Evolutionary conservation across 2,797 vertebrate genomes (phyloP).

Genomic region (Halcyon chelicuti): DNA sequence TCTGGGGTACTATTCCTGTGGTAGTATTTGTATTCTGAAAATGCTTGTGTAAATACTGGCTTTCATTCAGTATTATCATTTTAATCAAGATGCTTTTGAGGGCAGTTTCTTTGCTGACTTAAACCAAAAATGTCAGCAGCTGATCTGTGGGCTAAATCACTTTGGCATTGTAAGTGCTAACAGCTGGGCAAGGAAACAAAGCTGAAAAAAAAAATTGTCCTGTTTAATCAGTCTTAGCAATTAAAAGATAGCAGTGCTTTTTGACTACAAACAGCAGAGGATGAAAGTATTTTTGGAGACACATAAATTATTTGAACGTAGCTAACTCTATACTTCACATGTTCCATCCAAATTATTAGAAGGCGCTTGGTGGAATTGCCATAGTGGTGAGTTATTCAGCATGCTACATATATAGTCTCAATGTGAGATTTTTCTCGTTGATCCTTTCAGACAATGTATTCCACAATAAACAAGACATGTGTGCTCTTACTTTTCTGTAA

Average conservation of each 20-base stretch:
- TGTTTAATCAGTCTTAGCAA: neutral
- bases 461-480: neutral
- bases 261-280: neutral
- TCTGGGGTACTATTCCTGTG: neutral
- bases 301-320: neutral
- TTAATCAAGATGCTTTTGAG: neutral
- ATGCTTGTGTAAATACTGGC: neutral
- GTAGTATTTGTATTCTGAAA: neutral
- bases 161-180: neutral
- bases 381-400: neutral
- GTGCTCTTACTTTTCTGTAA: neutral
- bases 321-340: neutral
- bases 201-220: neutral
- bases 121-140: neutral
- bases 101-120: neutral
- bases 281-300: neutral
- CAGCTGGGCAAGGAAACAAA: neutral
- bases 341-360: neutral
- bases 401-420: neutral
- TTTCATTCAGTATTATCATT: neutral
- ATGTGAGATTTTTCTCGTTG: neutral
- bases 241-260: neutral
- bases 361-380: neutral
- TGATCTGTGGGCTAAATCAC: neutral
- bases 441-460: neutral